Conservation (phyloP, 30 jellyfish, hydroid and myxozoan species). For the Hydractinia symbiolongicarpus region DNA sequence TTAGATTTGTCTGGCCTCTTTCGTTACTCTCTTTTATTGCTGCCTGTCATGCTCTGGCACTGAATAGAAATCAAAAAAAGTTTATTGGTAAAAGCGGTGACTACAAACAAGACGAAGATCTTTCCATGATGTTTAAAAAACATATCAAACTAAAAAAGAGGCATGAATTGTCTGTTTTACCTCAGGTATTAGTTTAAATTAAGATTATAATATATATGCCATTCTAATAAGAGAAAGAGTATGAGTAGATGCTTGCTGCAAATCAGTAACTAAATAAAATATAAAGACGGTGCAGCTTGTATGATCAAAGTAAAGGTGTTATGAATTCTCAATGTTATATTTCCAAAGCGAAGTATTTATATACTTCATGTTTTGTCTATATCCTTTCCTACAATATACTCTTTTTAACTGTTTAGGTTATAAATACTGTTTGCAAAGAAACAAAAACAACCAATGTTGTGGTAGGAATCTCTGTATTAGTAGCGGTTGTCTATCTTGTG, state of each 20-base stretch:
- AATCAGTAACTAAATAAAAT: too few relatives aligned
- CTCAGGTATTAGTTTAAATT: slow-evolving; percentile 40
- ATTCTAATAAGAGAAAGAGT: too few relatives aligned
- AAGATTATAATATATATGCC: too few relatives aligned
- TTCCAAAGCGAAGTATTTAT: too few relatives aligned
- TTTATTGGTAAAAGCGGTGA: neutral
- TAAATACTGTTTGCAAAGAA: slow-evolving; percentile 21
- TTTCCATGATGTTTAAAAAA: slow-evolving; percentile 51
- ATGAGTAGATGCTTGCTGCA: too few relatives aligned
- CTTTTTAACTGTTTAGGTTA: slow-evolving; percentile 2
- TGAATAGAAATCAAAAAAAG: slow-evolving; percentile 15
- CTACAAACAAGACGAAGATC: slow-evolving; percentile 16
- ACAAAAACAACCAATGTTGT: slow-evolving; percentile 26
- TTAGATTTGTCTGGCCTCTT: slow-evolving; percentile 70
- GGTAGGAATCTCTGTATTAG: neutral
- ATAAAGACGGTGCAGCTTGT: too few relatives aligned
- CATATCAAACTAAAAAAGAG: slow-evolving; percentile 77
- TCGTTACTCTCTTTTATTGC: slow-evolving; percentile 65
- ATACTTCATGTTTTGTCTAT: too few relatives aligned
- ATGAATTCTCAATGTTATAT: too few relatives aligned
- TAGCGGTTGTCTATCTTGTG: too few relatives aligned
- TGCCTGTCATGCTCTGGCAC: slow-evolving; percentile 50
- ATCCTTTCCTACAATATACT: too few relatives aligned
- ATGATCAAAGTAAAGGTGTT: too few relatives aligned
- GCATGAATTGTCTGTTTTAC: slow-evolving; percentile 50